phyloP scores from a whole-genome alignment of 2,888 invertebrate species.

The Acronicta aceris region DNA sequence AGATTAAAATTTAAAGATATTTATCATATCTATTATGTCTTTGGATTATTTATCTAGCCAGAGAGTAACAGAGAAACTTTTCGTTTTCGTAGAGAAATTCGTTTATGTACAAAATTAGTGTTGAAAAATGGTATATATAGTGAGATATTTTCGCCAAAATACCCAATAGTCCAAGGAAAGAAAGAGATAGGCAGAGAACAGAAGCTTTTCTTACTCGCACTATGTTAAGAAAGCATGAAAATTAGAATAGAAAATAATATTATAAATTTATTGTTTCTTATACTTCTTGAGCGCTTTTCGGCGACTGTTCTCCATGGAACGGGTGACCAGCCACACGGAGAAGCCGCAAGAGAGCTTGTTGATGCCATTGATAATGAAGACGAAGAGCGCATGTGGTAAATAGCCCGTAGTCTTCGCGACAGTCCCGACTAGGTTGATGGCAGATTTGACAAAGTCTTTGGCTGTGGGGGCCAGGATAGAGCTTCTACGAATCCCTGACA shows the following conservation, averaged over 20 bases:
- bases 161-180: not conserved
- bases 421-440: constrained; percentile 92
- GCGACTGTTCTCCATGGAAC: constrained; percentile 91
- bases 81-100: too few relatives aligned
- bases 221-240: constrained; percentile 5
- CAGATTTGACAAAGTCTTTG: constrained; percentile 91
- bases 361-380: constrained; percentile 83
- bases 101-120: too few relatives aligned
- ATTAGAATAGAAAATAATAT: not conserved
- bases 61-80: too few relatives aligned
- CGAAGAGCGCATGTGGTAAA: constrained; percentile 91
- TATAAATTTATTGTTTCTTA: constrained; percentile 76
- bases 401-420: constrained; percentile 93
- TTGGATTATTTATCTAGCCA: too few relatives aligned
- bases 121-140: not conserved
- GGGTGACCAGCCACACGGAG: constrained; percentile 90
- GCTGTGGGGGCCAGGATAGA: constrained; percentile 94
- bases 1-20: not conserved
- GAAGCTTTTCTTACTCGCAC: constrained; percentile 4
- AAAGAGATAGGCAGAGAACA: not conserved
- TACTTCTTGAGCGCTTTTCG: constrained; percentile 89
- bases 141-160: too few relatives aligned
- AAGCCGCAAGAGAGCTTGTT: constrained; percentile 86
- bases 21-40: not conserved
- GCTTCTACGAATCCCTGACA: constrained; percentile 94